Percentiles rank a stretch among this genome's conserved stretches.
Evolutionary conservation across 37 sponge, comb jelly and placozoan species (phyloP).

Genomic region (Eunapius fragilis): DNA sequence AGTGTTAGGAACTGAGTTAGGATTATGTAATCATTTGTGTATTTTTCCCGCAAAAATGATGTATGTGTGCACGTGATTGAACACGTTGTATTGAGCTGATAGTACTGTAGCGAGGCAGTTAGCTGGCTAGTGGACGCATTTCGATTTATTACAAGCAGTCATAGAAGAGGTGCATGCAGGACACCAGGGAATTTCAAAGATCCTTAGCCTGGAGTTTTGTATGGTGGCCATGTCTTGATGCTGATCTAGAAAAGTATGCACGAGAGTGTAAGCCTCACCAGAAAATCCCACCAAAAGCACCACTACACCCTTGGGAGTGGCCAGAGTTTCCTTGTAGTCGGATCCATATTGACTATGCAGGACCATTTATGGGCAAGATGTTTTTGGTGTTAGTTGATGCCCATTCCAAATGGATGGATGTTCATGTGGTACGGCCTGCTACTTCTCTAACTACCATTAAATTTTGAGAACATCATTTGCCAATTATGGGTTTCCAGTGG

Average conservation of each 20-base stretch:
- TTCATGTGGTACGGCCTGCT: no score
- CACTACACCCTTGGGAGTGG: conserved; percentile 41
- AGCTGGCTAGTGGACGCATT: no score
- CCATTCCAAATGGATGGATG: conserved; percentile 37
- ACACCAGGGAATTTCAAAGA: conserved; percentile 26
- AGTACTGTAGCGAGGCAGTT: no score
- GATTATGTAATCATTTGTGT: no score
- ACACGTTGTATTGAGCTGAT: no score
- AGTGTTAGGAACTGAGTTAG: no score
- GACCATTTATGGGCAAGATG: conserved; percentile 36
- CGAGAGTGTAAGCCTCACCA: conserved; percentile 12
- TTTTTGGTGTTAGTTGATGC: conserved; percentile 36
- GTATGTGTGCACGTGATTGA: no score
- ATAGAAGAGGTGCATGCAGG: conserved; percentile 12
- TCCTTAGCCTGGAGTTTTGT: conserved; percentile 25
- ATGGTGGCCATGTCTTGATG: conserved; percentile 53
- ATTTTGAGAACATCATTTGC: no score
- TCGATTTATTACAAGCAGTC: no score
- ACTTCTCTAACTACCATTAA: no score
- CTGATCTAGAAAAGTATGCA: background rate
- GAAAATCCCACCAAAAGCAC: conserved; percentile 3
- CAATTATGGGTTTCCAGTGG: conserved; percentile 33
- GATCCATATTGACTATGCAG: conserved; percentile 33
- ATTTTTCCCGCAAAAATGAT: no score
- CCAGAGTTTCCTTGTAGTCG: conserved; percentile 33